phyloP scores from a whole-genome alignment of 2,797 vertebrate genomes.

The Acanthiza pusilla region DNA sequence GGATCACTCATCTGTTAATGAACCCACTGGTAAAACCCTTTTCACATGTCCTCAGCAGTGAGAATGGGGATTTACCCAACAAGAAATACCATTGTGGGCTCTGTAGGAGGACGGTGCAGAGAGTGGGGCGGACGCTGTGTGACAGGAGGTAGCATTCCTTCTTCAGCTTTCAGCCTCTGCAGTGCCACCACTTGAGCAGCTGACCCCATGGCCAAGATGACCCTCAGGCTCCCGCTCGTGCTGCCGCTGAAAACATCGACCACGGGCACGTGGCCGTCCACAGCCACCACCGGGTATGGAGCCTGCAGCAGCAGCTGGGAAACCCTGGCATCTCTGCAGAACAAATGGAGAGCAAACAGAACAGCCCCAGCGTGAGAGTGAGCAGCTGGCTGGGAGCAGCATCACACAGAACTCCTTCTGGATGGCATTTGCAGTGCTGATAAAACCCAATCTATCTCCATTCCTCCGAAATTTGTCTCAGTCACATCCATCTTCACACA shows the following conservation, averaged over 20 bases:
- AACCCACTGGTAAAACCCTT: neutral
- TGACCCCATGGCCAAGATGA: conserved; percentile 90
- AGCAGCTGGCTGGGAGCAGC: rapidly evolving
- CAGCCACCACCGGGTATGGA: conserved; percentile 90
- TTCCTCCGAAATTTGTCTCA: neutral
- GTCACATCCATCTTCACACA: neutral
- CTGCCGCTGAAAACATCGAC: conserved; percentile 85
- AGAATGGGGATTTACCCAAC: neutral
- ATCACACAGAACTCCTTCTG: neutral
- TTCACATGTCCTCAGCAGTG: rapidly evolving
- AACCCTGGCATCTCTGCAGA: conserved; percentile 82
- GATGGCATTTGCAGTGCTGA: neutral
- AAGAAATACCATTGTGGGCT: conserved; percentile 62
- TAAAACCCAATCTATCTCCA: neutral
- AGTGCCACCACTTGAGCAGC: conserved; percentile 84
- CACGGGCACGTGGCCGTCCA: conserved; percentile 88
- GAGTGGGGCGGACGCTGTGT: conserved; percentile 76
- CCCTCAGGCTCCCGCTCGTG: conserved; percentile 83
- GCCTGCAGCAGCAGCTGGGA: conserved; percentile 85
- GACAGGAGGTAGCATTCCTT: conserved; percentile 43
- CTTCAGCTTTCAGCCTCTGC: conserved; percentile 82
- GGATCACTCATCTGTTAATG: neutral
- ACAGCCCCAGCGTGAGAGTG: neutral
- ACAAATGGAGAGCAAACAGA: neutral
- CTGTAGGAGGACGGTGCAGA: conserved; percentile 75